These are phyloP conservation scores for Phainopepla nitens DNA, from an alignment of 2,113 vertebrate species.

Conservation along the genomic window DNA sequence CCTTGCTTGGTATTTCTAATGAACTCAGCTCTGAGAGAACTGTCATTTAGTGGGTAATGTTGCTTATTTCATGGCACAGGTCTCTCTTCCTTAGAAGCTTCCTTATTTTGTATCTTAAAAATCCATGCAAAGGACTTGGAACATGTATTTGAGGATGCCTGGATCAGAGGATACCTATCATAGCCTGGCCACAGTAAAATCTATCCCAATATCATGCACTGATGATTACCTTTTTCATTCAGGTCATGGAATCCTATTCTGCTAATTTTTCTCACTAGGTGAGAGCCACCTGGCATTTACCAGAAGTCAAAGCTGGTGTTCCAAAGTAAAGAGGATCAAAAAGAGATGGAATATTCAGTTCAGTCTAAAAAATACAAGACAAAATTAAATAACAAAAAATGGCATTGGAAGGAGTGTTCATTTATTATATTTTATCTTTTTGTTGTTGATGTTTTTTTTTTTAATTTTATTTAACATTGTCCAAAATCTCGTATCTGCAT, in stretches of 20 bases:
- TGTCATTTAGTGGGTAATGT: neutral
- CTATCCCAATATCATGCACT: neutral
- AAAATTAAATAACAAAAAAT: neutral
- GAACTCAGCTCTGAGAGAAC: neutral
- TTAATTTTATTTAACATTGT: neutral
- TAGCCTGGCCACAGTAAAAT: neutral
- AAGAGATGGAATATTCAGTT: neutral
- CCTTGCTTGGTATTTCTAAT: neutral
- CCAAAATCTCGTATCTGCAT: neutral
- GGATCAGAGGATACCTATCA: too few species aligned
- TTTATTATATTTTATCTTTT: neutral
- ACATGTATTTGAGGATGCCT: rapidly evolving
- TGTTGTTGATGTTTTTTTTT: rapidly evolving
- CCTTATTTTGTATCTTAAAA: neutral
- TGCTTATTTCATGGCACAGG: neutral
- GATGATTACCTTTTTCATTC: neutral
- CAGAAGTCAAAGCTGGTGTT: neutral
- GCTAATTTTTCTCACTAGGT: neutral
- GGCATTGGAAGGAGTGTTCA: neutral
- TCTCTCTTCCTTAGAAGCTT: neutral
- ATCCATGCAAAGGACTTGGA: neutral
- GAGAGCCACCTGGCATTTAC: neutral
- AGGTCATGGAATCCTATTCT: neutral
- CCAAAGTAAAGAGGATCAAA: neutral
- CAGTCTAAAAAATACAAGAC: neutral